Evolutionary conservation across 2,113 vertebrate genomes (phyloP).

Genomic region (Xyliphius kryptos): DNA sequence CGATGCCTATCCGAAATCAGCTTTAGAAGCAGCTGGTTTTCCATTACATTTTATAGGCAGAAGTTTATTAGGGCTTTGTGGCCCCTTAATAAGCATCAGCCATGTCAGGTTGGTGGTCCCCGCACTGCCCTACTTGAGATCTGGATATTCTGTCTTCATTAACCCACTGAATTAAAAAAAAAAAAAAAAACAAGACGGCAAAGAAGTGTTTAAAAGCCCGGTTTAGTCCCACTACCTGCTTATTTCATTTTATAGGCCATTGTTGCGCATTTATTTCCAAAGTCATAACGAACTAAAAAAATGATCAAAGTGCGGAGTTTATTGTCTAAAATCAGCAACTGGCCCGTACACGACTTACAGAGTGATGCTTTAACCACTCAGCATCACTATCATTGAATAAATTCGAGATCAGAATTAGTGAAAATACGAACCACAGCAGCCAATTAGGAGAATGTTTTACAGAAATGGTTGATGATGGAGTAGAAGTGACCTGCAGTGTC

Average conservation of each 20-base stretch:
- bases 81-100: slow-evolving; percentile 50
- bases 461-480: slow-evolving; percentile 11
- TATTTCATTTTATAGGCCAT: too few species aligned
- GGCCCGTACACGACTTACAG: too few species aligned
- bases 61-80: slow-evolving; percentile 68
- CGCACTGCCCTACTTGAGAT: slow-evolving; percentile 29
- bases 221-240: too few species aligned
- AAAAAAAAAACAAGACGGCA: too few species aligned
- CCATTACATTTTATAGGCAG: slow-evolving; percentile 63
- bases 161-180: slow-evolving; percentile 18
- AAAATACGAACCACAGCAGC: not conserved
- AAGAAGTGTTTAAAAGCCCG: too few species aligned
- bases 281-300: too few species aligned
- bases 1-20: slow-evolving; percentile 58
- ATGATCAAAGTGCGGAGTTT: too few species aligned
- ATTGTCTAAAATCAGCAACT: too few species aligned
- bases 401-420: too few species aligned
- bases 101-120: slow-evolving; percentile 61
- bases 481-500: slow-evolving; percentile 36
- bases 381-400: too few species aligned
- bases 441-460: slow-evolving; percentile 2
- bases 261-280: too few species aligned
- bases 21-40: slow-evolving; percentile 63
- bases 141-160: slow-evolving; percentile 44
- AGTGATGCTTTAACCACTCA: too few species aligned